Evolutionary conservation across 2,888 invertebrate species (phyloP), one percentile per base, ranked within the genome.

Genomic region (Mantis religiosa): DNA sequence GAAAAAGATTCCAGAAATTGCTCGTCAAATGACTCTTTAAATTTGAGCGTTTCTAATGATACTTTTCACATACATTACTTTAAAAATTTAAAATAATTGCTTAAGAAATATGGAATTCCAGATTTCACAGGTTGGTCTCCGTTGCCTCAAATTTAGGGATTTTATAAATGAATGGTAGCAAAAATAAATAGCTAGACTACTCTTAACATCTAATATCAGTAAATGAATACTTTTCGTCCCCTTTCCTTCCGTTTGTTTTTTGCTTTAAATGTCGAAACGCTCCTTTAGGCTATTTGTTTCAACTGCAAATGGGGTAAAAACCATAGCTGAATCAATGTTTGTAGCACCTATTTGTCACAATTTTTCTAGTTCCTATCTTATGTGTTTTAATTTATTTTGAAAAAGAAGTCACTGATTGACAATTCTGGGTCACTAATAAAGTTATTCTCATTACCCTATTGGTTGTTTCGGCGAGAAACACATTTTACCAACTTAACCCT

Each of bases 281-380:
- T 71, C 54, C 54, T 71, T 71, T 71, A 71, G 54, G 12, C 6
- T 71, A 71, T 71, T 71, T 71, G 54, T 71, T 71, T 71, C 25
- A 20, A 85, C 34, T 85, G 27, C 84, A 84, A 87, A 30, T 87
- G 54, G 82, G 25, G 34, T 27, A 47, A 88, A 88, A 89, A 88
- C n/a, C 27, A 25, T 87, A 87, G 87, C 82, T 87, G 54, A 87
- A 88, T 90, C 89, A 88, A 88, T 90, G 89, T 88, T 54, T 87
- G 87, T 90, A 90, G 71, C 54, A 71, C 54, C 54, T 90, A 88
- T 89, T 88, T 90, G 90, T 90, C 88, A 88, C 82, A 89, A 89
- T 87, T 88, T 90, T 90, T 90, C 89, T 90, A 90, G 90, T 90
- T 89, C 90, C 90, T 90, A 90, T 82, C 14, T 82, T 41, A 34